Base-by-base conservation (phyloP, 2,113 vertebrate species). In the Aptenodytes forsteri region DNA sequence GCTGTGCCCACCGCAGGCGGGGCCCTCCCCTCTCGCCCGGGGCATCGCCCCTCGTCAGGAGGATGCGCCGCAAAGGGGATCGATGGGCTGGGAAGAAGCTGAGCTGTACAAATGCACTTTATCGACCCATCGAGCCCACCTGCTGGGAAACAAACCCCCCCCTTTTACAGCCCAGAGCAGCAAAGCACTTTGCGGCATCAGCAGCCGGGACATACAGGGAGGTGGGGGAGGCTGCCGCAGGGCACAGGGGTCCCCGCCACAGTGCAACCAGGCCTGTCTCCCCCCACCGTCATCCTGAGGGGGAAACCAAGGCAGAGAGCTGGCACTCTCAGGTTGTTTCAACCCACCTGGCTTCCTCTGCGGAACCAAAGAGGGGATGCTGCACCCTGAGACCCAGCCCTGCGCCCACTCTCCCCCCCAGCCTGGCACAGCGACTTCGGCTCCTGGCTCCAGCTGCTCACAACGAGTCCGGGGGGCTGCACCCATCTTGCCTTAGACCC, bases 91-190 rank as follows among this genome's bases (percentile, higher is more conserved):
- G 22, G 36, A 82, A 96, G 62, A 71, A 66, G 87, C 77, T 17
- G 69, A 95, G 83, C 72, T 79, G 52, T 52, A 87, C 91, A 97
- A 97, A 97, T 92, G 96, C 80, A 96, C 55, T 97, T 98, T 88
- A 98, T 96, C 8, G 50, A 97, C 80, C 38, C 13, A 19, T 4
- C 1, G 32, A 95, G 65, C 82, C 42, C 91, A 92, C 87, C 73
- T 96, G 91, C 95, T 91, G 89, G 96, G 96, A 97, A 97, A 90
- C 84, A 86, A n/a, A 29, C 42, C 40, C 55, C 38, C 56, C 49
- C 26, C 26, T 14, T 18, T 65, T 40, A 44, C 86, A 79, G 87
- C 90, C 78, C 95, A 84, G 50, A 83, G 71, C 87, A 90, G 83
- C 91, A 92, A 82, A 97, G 86, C 92, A 91, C 93, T 95, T 58